phyloP scores from a whole-genome alignment of 2,888 invertebrate genomes.

The Lingula anatina region DNA sequence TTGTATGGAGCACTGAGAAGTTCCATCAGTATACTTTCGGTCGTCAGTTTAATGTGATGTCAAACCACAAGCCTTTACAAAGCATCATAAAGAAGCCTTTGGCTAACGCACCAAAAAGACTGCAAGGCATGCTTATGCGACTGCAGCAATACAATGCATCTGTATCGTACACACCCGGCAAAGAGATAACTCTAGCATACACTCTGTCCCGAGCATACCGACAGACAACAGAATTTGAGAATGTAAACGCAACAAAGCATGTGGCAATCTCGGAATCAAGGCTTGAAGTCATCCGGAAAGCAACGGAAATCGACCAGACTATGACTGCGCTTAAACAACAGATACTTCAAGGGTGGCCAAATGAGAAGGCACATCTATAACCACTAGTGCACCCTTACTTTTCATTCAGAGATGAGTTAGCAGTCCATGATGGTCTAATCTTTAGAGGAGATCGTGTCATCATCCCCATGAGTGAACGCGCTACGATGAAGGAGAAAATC shows the following conservation, averaged over 20 bases:
- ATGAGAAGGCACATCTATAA: slow-evolving; percentile 4
- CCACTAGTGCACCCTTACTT: slow-evolving; percentile 10
- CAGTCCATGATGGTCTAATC: slow-evolving; percentile 11
- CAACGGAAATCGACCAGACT: slow-evolving; percentile 10
- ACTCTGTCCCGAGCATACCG: slow-evolving; percentile 11
- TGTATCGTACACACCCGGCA: slow-evolving; percentile 12
- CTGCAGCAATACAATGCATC: slow-evolving; percentile 14
- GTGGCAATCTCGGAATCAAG: slow-evolving; percentile 6
- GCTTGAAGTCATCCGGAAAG: slow-evolving; percentile 5
- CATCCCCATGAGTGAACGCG: no score
- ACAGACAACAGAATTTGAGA: not conserved
- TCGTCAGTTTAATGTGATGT: slow-evolving; percentile 9
- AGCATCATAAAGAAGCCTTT: slow-evolving; percentile 14
- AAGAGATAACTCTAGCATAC: slow-evolving; percentile 15
- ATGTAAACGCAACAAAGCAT: slow-evolving; percentile 1
- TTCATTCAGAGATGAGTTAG: slow-evolving; percentile 13
- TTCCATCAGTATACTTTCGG: slow-evolving; percentile 18
- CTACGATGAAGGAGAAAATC: no score
- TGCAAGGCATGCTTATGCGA: slow-evolving; percentile 20
- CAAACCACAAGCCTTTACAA: slow-evolving; percentile 19
- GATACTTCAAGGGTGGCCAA: slow-evolving; percentile 13
- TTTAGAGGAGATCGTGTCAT: slow-evolving; percentile 13
- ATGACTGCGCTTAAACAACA: slow-evolving; percentile 6
- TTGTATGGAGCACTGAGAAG: slow-evolving; percentile 14
- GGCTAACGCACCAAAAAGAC: slow-evolving; percentile 10